Evolutionary conservation across 2,888 invertebrate genomes (phyloP).

Genomic region (Noctua fimbriata): DNA sequence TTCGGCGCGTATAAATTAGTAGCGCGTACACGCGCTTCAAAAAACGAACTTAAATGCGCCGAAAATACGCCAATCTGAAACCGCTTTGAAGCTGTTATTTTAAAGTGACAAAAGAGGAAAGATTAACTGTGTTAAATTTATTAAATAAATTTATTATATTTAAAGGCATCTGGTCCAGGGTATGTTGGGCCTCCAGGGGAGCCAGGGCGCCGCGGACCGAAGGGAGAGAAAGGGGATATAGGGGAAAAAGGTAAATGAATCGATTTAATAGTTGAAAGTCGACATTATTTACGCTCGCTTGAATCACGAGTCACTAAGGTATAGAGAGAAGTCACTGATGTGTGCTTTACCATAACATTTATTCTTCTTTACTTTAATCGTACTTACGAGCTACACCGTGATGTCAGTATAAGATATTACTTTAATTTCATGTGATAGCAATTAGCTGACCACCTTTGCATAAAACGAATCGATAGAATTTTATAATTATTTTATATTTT

Average conservation of each 20-base stretch:
- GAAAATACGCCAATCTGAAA: neutral
- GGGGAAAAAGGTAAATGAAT: constrained; percentile 78
- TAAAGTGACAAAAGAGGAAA: neutral
- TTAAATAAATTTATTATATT: constrained; percentile 19
- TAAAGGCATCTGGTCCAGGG: constrained; percentile 70
- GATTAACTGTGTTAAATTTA: neutral
- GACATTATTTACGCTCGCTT: neutral
- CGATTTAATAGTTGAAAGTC: neutral
- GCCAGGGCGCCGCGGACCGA: constrained; percentile 75
- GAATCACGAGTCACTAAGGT: neutral
- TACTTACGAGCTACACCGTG: neutral
- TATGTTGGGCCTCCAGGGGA: constrained; percentile 70
- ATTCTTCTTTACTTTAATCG: neutral
- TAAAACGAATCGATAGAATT: no score
- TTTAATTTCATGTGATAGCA: no score
- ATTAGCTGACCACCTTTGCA: no score
- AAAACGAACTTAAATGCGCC: neutral
- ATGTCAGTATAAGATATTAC: neutral
- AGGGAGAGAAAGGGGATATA: constrained; percentile 80
- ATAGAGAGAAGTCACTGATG: no score
- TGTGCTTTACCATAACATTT: neutral
- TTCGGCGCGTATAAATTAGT: neutral
- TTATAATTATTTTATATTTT: no score
- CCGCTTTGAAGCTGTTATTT: neutral
- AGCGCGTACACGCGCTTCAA: neutral